phyloP scores from a whole-genome alignment of 1,140 invertebrate species.

The Mactra quadrangularis region DNA sequence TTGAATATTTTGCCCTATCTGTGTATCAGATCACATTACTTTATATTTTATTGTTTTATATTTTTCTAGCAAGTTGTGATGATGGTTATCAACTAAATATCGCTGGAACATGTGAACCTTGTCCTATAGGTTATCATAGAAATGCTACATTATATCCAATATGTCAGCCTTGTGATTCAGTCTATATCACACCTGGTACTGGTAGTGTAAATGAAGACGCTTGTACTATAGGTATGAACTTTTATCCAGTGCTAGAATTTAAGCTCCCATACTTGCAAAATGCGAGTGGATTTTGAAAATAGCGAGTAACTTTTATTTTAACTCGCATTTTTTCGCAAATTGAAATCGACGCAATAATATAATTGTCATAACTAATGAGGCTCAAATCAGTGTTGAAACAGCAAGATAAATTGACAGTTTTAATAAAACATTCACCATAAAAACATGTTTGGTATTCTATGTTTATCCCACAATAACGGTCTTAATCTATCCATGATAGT shows the following conservation, averaged over 20 bases:
- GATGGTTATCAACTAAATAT: constrained; percentile 92
- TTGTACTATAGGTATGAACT: constrained; percentile 61
- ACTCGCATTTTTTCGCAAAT: not conserved
- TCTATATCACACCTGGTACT: constrained; percentile 48
- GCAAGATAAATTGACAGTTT: too few species aligned
- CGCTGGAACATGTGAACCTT: constrained; percentile 92
- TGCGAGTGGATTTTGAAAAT: not conserved
- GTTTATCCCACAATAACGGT: too few species aligned
- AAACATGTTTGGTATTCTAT: too few species aligned
- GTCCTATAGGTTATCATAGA: constrained; percentile 88
- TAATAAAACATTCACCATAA: too few species aligned
- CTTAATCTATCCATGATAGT: too few species aligned
- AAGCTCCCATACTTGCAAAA: too few species aligned
- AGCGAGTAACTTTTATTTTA: not conserved
- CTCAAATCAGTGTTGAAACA: too few species aligned
- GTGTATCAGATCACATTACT: too few species aligned
- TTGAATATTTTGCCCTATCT: too few species aligned
- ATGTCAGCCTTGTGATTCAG: constrained; percentile 59
- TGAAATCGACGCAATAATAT: too few species aligned
- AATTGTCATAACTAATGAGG: too few species aligned
- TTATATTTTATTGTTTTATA: too few species aligned
- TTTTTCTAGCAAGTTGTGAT: constrained; percentile 90
- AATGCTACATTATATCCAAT: constrained; percentile 40
- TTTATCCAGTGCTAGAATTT: not conserved
- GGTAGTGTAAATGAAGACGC: constrained; percentile 32